Percentiles rank a stretch among this genome's conserved stretches.
Evolutionary conservation across 2,888 invertebrate species (phyloP).

Genomic region (Papilio gigon): DNA sequence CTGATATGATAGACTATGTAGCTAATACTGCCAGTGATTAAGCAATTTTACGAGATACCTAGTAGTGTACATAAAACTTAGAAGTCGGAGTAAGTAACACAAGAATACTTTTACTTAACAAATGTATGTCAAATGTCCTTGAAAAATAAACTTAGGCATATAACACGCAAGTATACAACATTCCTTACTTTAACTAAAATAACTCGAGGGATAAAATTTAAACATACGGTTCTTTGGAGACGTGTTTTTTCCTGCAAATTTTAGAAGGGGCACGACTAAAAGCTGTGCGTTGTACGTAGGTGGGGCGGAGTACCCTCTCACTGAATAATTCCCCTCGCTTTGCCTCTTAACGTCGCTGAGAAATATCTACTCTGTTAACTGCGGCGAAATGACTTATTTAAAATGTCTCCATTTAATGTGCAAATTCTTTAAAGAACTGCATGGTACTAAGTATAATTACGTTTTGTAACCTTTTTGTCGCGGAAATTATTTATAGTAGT

Average conservation of each 20-base stretch:
- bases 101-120: background rate
- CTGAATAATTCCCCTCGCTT: slow-evolving; percentile 35
- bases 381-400: slow-evolving; percentile 25
- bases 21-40: too few relatives aligned
- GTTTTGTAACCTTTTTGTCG: background rate
- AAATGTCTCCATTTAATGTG: slow-evolving; percentile 26
- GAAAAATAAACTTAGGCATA: background rate
- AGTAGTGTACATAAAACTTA: too few relatives aligned
- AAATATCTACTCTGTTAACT: slow-evolving; percentile 24
- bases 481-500: background rate
- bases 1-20: too few relatives aligned
- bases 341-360: slow-evolving; percentile 29
- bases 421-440: background rate
- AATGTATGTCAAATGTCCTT: background rate
- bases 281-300: slow-evolving; percentile 31
- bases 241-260: slow-evolving; percentile 25
- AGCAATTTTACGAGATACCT: too few relatives aligned
- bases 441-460: background rate
- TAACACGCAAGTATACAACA: slow-evolving; percentile 9
- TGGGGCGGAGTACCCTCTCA: slow-evolving; percentile 31
- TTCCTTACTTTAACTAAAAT: background rate
- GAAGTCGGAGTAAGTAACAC: background rate
- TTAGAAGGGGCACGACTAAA: slow-evolving; percentile 25
- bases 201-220: slow-evolving; percentile 16
- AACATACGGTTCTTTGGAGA: slow-evolving; percentile 22